Base-by-base conservation (phyloP, 1,140 invertebrate genomes). In the Rhynchophorus ferrugineus region DNA sequence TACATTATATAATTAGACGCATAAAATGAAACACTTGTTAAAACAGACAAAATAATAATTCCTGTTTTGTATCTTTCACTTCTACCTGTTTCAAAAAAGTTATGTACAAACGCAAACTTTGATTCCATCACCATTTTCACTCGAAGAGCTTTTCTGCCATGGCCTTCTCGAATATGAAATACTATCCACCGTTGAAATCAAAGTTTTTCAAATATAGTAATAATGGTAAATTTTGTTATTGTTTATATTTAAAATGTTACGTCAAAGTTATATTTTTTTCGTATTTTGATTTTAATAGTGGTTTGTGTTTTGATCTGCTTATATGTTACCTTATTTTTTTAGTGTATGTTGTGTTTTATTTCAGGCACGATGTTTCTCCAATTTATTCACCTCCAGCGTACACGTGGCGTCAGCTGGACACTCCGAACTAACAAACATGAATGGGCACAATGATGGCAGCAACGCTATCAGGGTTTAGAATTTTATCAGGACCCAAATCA, bases 331-430 rank as follows among this genome's bases (percentile, higher is more conserved):
- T 7, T 13, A n/a, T 5, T 13, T 38, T n/a, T 38, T 38, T 38
- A 13, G 5, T 13, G 11, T 5, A 5, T 17, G 6, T 5, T 38
- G 5, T 39, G 6, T 42, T 43, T 34, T 50, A 8, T 52, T 52
- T 37, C 42, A 52, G 49, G 49, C 41, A 37, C 41, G 41, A 7
- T 52, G 17, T 20, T 52, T 52, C 44, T 52, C 49, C 3, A 52
- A 39, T 20, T 33, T 52, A 39, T 52, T 52, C 34, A 5, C 42
- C 3, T 11, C 41, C 20, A 43, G 3, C 3, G 7, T 0, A 16
- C 18, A 8, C 1, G 9, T 13, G 6, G 42, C 44, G 11, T 37
- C 42, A 36, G 24, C 49, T 36, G 49, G 44, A 37, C 49, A 52
- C 44, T 52, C 49, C 34, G 49, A 52, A 52, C 38, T 52, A 38